Base-by-base conservation (phyloP, 2,113 vertebrate genomes). In the Labeo catla region DNA sequence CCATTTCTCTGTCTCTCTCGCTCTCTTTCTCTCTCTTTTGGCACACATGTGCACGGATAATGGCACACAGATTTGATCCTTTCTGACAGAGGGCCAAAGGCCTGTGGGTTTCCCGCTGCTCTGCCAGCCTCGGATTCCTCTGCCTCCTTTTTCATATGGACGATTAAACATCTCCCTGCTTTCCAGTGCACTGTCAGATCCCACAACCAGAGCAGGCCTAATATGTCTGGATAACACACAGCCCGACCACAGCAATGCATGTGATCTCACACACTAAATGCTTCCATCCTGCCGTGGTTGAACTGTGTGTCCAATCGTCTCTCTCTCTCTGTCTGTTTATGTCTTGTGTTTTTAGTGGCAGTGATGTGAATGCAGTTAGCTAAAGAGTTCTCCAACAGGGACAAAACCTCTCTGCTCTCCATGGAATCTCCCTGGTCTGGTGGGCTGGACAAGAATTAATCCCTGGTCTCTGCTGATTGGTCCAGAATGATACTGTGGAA, bases 71-170 rank as follows among this genome's bases (percentile, higher is more conserved):
- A 87, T 83, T 73, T 78, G 88, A 89, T 89, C 66, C 82, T 50
- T 70, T 87, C 83, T 85, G 88, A 89, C 83, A 89, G 72, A 73
- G 23, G 83, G 86, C 85, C 83, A 85, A 85, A 89, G 81, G 76
- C 77, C 83, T 74, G 68, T 61, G 85, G 78, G 77, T 83, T 52
- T 77, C 82, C 50, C 63, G 45, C 68, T 49, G 82, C 86, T 54
- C 81, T 57, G 78, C 88, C 85, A 89, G 84, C 68, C 74, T 87
- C 77, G 8, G 36, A 84, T 84, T 84, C 70, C 77, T 86, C 63
- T 84, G 49, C 82, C 28, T 39, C 52, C 12, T 76, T 89, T 77
- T 47, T 86, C 54, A 59, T n/a, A 43, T 15, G 77, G 21, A 61
- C 54, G 68, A 76, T 81, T 89, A 61, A 77, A 10, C 45, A 57